These are phyloP conservation scores for Macrosteles quadrilineatus DNA, from an alignment of 1,140 invertebrate genomes.

Conservation along the genomic window DNA sequence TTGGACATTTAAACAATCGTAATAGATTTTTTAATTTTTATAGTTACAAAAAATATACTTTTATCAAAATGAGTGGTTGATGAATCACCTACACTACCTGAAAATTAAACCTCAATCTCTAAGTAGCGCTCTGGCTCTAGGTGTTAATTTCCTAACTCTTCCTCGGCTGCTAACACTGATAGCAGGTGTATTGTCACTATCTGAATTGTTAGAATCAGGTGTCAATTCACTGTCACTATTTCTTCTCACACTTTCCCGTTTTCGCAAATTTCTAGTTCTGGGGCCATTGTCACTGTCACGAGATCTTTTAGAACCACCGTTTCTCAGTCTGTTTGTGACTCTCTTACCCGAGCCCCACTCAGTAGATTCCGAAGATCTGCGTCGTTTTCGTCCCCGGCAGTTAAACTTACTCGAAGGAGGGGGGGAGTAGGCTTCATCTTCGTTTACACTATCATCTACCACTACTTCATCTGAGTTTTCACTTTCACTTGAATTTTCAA, in stretches of 20 bases:
- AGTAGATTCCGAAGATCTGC: slow-evolving; percentile 5
- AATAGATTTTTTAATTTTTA: too few species aligned
- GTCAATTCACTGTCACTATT: slow-evolving; percentile 39
- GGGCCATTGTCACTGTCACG: background rate
- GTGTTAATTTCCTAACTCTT: slow-evolving; percentile 77
- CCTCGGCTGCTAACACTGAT: slow-evolving; percentile 74
- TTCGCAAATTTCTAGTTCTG: background rate
- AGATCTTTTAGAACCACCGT: slow-evolving; percentile 4
- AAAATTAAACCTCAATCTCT: slow-evolving; percentile 50
- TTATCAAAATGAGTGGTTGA: too few species aligned
- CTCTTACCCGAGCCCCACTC: background rate
- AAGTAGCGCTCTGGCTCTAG: slow-evolving; percentile 69
- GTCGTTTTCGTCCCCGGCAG: background rate
- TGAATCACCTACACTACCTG: too few species aligned
- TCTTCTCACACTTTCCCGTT: slow-evolving; percentile 25
- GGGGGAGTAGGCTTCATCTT: background rate
- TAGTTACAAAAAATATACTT: too few species aligned
- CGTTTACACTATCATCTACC: too few species aligned
- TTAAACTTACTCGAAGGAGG: background rate
- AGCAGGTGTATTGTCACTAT: slow-evolving; percentile 33
- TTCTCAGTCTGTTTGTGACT: background rate
- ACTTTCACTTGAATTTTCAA: slow-evolving; percentile 16
- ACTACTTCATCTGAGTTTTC: background rate
- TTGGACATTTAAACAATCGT: too few species aligned
- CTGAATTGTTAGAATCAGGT: too few species aligned